Evolutionary conservation across 2,888 invertebrate genomes (phyloP), one percentile per base, ranked within the genome.

Genomic region (Spodoptera littoralis): DNA sequence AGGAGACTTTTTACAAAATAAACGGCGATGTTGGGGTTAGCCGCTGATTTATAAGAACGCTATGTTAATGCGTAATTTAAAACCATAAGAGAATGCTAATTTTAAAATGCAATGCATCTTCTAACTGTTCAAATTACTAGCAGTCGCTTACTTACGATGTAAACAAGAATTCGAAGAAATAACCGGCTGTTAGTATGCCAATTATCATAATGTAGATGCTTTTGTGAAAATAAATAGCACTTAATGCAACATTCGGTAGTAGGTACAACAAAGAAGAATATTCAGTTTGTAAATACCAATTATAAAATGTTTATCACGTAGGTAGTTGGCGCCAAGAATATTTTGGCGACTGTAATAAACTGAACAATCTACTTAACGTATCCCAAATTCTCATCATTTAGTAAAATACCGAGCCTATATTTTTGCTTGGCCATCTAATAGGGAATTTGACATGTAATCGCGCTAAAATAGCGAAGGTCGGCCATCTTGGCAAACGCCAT

Each of bases 1-100:
- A 86, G 84, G 90, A 90, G 89, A 91, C 90, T 90, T 93, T 92
- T 92, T 92, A 93, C 91, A 92, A 93, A 93, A 93, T 92, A 92
- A 90, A 92, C 90, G 79, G 76, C 88, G 88, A 88, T 87, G 85
- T 88, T 89, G 84, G 86, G 83, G 87, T 88, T 88, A 88, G 84
- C 76, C 69, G 82, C 83, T 89, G 89, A 91, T 90, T 90, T 91
- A 89, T 88, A 86, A 84, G 84, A 87, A 73, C 51, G 62, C 73
- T 76, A 69, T 70, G 53, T 57, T 47, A 60, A 45, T 60, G 50
- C 42, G 55, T 70, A 27, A 60, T 64, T 52, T 58, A 45, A 57
- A 76, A 62, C 51, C 13, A 47, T 65, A 52, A 49, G 51, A 50
- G 44, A n/a, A 11, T 11, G 12, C 42, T 48, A 1, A 48, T 60